Conservation (phyloP, 2,797 vertebrate species). For the Lycodopsis pacificus region DNA sequence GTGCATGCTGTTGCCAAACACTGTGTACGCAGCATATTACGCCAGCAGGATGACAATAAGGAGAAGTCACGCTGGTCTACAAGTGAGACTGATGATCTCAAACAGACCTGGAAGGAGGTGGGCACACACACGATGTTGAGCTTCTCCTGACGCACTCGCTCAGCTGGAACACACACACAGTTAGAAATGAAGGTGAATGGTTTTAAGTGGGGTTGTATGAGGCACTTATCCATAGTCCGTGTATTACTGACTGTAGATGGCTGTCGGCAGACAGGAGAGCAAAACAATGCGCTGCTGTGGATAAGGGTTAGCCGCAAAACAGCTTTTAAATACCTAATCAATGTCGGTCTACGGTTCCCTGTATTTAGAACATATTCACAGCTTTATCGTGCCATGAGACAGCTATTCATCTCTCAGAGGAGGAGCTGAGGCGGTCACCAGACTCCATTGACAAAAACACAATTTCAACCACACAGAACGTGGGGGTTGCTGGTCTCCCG, state of each 20-base stretch:
- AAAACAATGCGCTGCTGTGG: no score
- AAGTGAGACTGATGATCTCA: neutral
- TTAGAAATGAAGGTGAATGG: neutral
- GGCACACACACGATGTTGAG: constrained; percentile 94
- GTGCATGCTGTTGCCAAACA: neutral
- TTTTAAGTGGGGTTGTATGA: neutral
- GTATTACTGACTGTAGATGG: neutral
- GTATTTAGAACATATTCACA: no score
- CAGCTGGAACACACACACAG: constrained; percentile 82
- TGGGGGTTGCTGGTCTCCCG: no score
- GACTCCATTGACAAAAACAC: no score
- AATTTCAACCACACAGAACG: no score
- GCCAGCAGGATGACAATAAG: neutral
- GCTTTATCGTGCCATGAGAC: no score
- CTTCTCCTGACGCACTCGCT: constrained; percentile 92
- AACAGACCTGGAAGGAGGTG: constrained; percentile 94
- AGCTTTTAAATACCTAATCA: no score
- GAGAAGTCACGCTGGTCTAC: neutral
- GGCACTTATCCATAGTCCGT: neutral
- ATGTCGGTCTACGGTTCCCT: no score
- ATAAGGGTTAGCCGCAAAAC: no score
- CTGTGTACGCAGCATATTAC: neutral
- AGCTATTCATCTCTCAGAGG: no score
- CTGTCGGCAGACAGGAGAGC: neutral
- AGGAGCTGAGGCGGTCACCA: no score